Percentiles rank a stretch among this genome's conserved stretches.
Evolutionary conservation across 2,888 invertebrate species (phyloP).

Genomic region (Lithophane ornitopus): DNA sequence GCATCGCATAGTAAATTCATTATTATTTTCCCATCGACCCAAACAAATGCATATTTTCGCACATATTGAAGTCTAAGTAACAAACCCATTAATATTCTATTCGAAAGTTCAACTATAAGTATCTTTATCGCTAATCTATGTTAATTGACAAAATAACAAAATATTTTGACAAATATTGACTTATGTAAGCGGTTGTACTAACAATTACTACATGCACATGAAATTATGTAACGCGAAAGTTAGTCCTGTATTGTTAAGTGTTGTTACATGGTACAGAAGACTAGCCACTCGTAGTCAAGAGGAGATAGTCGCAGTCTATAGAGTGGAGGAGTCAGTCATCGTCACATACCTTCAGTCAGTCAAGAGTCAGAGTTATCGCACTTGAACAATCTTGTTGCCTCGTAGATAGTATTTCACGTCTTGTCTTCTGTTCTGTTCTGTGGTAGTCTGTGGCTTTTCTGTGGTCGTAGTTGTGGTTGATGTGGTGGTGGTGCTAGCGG

Average conservation of each 20-base stretch:
- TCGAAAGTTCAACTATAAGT: background rate
- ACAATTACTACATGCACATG: slow-evolving; percentile 40
- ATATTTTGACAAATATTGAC: slow-evolving; percentile 44
- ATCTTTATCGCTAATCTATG: background rate
- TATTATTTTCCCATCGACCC: background rate
- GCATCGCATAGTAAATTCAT: slow-evolving; percentile 1
- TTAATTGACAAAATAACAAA: background rate
- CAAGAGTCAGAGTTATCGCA: slow-evolving; percentile 83
- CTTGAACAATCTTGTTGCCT: slow-evolving; percentile 88
- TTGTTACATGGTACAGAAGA: slow-evolving; percentile 47
- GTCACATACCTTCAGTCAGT: slow-evolving; percentile 79
- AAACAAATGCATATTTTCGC: background rate
- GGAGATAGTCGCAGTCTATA: slow-evolving; percentile 45
- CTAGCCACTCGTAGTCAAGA: slow-evolving; percentile 41
- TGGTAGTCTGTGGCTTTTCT: slow-evolving; percentile 73
- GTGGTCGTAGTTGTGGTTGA: slow-evolving; percentile 73
- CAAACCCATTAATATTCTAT: background rate
- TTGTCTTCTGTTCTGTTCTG: slow-evolving; percentile 81
- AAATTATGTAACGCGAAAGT: slow-evolving; percentile 56
- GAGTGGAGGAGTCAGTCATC: slow-evolving; percentile 69
- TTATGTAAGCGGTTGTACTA: slow-evolving; percentile 29
- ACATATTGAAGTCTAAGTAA: background rate
- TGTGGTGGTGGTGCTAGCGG: slow-evolving; percentile 72
- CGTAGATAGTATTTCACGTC: slow-evolving; percentile 86
- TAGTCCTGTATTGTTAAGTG: slow-evolving; percentile 67